Conservation (phyloP, 2,888 invertebrate species). For the Quadroppia sp. region DNA sequence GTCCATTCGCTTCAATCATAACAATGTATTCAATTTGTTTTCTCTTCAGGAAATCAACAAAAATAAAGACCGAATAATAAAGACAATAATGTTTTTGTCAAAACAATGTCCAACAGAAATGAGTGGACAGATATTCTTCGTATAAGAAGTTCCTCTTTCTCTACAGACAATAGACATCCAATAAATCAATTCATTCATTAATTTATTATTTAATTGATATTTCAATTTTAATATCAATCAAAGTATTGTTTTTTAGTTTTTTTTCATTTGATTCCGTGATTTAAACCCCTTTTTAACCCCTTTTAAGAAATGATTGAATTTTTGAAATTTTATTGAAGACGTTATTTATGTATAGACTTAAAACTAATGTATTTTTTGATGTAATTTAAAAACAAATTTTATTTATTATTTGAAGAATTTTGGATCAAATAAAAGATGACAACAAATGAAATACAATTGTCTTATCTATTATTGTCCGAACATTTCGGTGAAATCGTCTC, state of each 20-base stretch:
- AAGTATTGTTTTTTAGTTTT: too few relatives aligned
- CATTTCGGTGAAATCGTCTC: conserved; percentile 76
- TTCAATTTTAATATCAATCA: too few relatives aligned
- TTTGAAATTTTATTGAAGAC: too few relatives aligned
- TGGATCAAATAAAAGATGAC: not conserved
- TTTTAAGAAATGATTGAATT: too few relatives aligned
- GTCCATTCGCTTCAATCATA: not conserved
- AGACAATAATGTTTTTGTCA: conserved; percentile 11
- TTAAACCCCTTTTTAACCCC: too few relatives aligned
- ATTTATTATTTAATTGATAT: not conserved
- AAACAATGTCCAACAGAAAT: conserved; percentile 36
- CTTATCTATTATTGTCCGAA: conserved; percentile 56
- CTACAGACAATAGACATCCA: too few relatives aligned
- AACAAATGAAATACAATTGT: conserved; percentile 21
- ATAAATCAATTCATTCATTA: too few relatives aligned
- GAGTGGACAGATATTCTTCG: conserved; percentile 38
- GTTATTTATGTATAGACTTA: too few relatives aligned
- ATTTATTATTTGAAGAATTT: too few relatives aligned
- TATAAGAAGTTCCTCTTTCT: not conserved
- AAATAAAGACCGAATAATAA: conserved; percentile 28
- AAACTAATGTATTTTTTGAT: too few relatives aligned
- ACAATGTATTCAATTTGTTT: not conserved
- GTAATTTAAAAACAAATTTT: too few relatives aligned
- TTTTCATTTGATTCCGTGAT: too few relatives aligned
- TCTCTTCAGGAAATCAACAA: conserved; percentile 21